These are phyloP conservation scores for Eumeta japonica DNA, from an alignment of 1,140 invertebrate genomes.

Conservation along the genomic window DNA sequence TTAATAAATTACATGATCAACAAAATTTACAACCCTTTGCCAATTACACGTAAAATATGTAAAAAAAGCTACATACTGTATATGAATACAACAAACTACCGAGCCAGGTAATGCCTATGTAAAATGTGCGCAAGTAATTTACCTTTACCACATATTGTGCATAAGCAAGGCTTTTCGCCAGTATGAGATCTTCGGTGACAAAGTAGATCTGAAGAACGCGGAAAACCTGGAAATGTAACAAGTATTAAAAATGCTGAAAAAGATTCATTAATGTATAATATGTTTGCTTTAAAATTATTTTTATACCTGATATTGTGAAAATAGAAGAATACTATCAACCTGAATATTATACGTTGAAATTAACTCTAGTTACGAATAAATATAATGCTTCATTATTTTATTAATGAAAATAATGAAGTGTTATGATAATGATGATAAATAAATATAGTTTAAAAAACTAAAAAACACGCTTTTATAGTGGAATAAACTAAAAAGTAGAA, in stretches of 20 bases:
- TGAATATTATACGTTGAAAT: no score
- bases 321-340: no score
- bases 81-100: no score
- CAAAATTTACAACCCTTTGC: constrained; percentile 1
- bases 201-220: constrained; percentile 50
- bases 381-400: no score
- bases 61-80: neutral
- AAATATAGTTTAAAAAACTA: no score
- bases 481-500: no score
- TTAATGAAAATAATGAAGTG: no score
- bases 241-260: constrained; percentile 1
- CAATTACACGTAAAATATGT: constrained; percentile 1
- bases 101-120: no score
- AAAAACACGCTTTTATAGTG: no score
- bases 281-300: constrained; percentile 1
- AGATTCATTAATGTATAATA: constrained; percentile 2
- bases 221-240: constrained; percentile 36
- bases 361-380: no score
- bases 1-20: no score
- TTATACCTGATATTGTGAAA: neutral
- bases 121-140: constrained; percentile 4
- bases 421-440: no score
- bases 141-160: constrained; percentile 64
- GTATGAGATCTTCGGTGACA: constrained; percentile 54
- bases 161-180: constrained; percentile 55